Conservation (phyloP, 1,140 invertebrate species). For the Antheraea mylitta region DNA sequence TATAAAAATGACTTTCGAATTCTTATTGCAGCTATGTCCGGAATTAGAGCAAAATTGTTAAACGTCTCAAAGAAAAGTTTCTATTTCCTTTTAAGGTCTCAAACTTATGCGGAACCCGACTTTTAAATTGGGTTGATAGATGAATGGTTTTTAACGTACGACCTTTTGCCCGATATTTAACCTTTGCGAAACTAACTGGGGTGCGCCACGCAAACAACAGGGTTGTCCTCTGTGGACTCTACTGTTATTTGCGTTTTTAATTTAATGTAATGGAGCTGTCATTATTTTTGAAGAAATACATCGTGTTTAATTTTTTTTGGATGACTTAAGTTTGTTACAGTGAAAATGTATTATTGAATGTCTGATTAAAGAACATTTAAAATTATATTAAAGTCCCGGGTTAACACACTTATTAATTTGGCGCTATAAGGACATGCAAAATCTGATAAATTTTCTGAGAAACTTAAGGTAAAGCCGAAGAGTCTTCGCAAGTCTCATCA, state of each 20-base stretch:
- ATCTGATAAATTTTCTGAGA: too few species aligned
- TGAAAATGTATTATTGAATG: background rate
- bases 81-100: background rate
- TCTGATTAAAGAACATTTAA: too few species aligned
- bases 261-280: background rate
- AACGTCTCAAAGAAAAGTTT: slow-evolving; percentile 12
- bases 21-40: background rate
- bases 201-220: slow-evolving; percentile 19
- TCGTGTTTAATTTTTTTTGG: too few species aligned
- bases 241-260: background rate
- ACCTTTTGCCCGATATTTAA: slow-evolving; percentile 37
- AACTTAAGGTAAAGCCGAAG: too few species aligned
- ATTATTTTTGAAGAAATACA: too few species aligned
- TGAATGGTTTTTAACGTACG: slow-evolving; percentile 33
- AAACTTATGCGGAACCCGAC: background rate
- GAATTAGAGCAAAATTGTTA: slow-evolving; percentile 6
- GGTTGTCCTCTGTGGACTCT: background rate
- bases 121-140: slow-evolving; percentile 27
- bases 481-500: too few species aligned
- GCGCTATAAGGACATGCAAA: too few species aligned
- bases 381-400: too few species aligned
- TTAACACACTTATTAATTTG: too few species aligned
- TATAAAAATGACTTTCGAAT: slow-evolving; percentile 15
- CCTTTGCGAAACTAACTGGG: slow-evolving; percentile 30
- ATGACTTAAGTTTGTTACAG: background rate